phyloP scores from a whole-genome alignment of 2,888 invertebrate species.

The Anoplius nigerrimus region DNA sequence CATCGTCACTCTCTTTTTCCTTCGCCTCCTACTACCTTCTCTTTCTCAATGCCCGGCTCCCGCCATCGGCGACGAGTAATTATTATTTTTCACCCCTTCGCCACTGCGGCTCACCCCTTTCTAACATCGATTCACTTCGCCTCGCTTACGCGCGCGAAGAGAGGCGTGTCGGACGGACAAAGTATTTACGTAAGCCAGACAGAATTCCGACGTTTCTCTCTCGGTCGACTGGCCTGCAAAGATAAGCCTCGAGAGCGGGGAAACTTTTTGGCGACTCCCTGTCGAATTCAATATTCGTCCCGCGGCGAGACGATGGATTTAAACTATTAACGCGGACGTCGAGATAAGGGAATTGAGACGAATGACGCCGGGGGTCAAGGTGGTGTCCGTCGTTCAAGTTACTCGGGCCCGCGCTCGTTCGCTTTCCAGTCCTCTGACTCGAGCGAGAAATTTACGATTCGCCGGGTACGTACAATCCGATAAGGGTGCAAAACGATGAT shows the following conservation, averaged over 20 bases:
- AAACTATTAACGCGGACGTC: no score
- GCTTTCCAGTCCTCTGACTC: no score
- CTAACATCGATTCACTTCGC: constrained; percentile 26
- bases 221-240: no score
- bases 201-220: no score
- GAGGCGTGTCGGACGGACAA: not conserved
- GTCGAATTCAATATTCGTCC: no score
- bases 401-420: constrained; percentile 5
- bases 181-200: constrained; percentile 27
- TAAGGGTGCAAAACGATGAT: constrained; percentile 45
- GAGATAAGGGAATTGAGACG: no score
- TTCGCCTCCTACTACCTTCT: not conserved
- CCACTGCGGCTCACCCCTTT: constrained; percentile 15
- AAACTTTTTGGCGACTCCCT: no score
- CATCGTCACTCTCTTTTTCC: not conserved
- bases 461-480: constrained; percentile 46
- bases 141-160: constrained; percentile 3
- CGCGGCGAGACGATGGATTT: no score
- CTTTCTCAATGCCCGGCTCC: not conserved
- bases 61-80: constrained; percentile 34
- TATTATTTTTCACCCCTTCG: constrained; percentile 45
- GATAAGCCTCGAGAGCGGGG: no score
- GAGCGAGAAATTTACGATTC: constrained; percentile 54
- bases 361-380: no score
- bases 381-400: no score